These are phyloP conservation scores for Nerophis ophidion DNA, from an alignment of 2,113 vertebrate species.

Conservation along the genomic window DNA sequence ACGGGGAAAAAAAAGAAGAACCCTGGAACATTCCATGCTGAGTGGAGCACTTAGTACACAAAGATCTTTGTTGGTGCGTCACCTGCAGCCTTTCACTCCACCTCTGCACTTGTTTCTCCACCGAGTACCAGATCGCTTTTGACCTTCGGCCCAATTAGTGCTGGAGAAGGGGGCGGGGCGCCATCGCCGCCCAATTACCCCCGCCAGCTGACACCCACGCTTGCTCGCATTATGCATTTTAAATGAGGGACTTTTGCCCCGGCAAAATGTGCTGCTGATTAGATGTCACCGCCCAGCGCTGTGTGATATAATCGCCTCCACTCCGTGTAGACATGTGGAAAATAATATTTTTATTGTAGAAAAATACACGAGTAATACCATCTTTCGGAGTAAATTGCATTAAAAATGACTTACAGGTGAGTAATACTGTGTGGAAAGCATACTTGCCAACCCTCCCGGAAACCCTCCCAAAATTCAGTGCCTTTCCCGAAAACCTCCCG, in stretches of 20 bases:
- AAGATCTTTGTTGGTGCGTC: not conserved
- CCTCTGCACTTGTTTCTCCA: not conserved
- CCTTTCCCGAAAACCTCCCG: too few relatives aligned
- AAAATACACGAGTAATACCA: not conserved
- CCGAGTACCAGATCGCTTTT: not conserved
- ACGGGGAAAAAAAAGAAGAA: not conserved
- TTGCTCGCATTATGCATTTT: conserved; percentile 2
- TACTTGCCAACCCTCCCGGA: too few relatives aligned
- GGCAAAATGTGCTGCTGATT: not conserved
- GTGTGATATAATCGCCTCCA: not conserved
- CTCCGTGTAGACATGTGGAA: not conserved
- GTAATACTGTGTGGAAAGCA: not conserved
- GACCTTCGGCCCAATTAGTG: conserved; percentile 5
- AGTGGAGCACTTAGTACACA: conserved; percentile 1
- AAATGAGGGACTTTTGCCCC: conserved; percentile 3
- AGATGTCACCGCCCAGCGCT: not conserved
- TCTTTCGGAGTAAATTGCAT: not conserved
- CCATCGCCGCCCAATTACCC: not conserved
- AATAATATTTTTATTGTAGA: not conserved
- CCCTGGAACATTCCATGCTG: not conserved
- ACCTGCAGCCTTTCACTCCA: not conserved
- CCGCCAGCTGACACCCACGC: conserved; percentile 4
- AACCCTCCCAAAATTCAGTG: too few relatives aligned
- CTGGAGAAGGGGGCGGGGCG: not conserved
- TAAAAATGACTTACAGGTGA: not conserved